These are phyloP conservation scores for Eilema caniola DNA, from an alignment of 2,888 invertebrate species.

Conservation along the genomic window DNA sequence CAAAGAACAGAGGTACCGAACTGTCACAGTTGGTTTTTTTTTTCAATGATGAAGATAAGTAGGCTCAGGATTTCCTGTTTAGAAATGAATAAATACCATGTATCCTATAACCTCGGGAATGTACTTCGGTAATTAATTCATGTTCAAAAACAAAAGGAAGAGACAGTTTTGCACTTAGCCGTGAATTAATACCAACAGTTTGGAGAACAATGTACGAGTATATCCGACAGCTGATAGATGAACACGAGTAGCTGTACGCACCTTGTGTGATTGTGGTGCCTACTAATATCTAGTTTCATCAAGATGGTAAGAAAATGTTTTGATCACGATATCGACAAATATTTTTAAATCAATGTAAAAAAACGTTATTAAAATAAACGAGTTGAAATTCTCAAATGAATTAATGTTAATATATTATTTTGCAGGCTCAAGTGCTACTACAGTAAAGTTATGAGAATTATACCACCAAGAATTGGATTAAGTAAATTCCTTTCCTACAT, in stretches of 20 bases:
- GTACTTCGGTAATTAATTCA: slow-evolving; percentile 23
- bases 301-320: neutral
- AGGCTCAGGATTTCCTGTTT: slow-evolving; percentile 35
- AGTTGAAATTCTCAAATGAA: no score
- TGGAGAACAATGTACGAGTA: slow-evolving; percentile 59
- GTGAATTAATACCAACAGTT: slow-evolving; percentile 46
- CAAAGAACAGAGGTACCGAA: no score
- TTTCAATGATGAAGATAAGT: neutral
- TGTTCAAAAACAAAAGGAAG: slow-evolving; percentile 51
- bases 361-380: no score
- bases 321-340: no score
- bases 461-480: no score
- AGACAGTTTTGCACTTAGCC: slow-evolving; percentile 32
- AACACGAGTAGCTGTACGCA: neutral
- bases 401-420: no score
- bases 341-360: no score
- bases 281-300: neutral
- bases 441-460: no score
- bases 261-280: neutral
- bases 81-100: slow-evolving; percentile 25
- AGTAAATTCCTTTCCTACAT: no score
- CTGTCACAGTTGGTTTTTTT: neutral
- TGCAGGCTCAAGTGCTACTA: no score
- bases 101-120: slow-evolving; percentile 40
- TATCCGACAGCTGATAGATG: slow-evolving; percentile 47